phyloP scores from a whole-genome alignment of 2,888 invertebrate genomes.

The Teleogryllus oceanicus region DNA sequence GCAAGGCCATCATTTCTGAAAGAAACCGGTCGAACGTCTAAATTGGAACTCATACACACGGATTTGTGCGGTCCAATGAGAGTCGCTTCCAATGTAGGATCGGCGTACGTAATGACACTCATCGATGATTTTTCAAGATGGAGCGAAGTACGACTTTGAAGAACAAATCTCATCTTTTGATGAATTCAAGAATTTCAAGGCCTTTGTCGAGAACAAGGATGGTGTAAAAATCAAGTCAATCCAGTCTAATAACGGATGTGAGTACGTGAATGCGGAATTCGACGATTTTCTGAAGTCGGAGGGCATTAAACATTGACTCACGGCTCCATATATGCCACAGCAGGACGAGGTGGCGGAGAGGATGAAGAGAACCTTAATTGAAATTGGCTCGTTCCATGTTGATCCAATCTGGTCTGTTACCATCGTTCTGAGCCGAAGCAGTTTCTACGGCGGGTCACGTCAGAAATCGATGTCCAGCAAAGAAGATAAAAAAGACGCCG shows the following conservation, averaged over 20 bases:
- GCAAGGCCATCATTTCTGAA: too few species aligned
- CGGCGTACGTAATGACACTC: too few species aligned
- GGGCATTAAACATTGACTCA: neutral
- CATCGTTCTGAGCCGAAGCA: neutral
- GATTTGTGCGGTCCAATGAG: too few species aligned
- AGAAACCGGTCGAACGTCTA: too few species aligned
- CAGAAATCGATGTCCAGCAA: neutral
- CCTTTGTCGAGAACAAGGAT: neutral
- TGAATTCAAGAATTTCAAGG: neutral
- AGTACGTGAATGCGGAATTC: neutral
- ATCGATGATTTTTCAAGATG: too few species aligned
- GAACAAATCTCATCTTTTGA: neutral
- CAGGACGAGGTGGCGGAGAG: neutral
- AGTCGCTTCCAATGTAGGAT: too few species aligned
- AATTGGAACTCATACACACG: too few species aligned
- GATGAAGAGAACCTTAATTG: neutral
- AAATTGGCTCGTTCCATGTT: neutral
- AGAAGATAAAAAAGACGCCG: neutral
- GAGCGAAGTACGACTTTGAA: neutral
- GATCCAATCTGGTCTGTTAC: neutral
- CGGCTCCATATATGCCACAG: neutral
- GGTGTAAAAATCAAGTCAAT: neutral
- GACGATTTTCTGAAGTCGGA: neutral
- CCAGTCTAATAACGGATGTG: neutral
- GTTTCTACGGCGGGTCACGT: neutral